Base-by-base conservation (phyloP, 2,113 vertebrate species). In the Synchiropus splendidus region DNA sequence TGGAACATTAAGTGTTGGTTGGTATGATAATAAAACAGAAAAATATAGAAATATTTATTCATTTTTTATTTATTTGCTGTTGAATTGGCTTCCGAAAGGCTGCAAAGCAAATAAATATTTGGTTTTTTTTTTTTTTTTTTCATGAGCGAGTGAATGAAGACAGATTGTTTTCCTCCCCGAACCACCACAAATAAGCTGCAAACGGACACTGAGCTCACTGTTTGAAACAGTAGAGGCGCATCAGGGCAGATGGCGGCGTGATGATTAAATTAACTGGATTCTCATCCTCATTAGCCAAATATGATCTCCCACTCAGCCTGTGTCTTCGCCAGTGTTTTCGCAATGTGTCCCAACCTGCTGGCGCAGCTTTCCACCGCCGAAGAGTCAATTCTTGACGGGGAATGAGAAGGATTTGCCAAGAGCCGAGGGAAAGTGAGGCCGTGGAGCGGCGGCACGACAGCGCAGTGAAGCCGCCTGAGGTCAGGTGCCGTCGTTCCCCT, bases 331-430 rank as follows among this genome's bases (percentile, higher is more conserved):
- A 36, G 47, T 38, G 18, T 33, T 55, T 46, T 56, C 8, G 46
- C 64, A 65, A 82, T 78, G 36, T 72, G 59, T 61, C 64, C 52
- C 43, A 48, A 69, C 58, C 58, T 79, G 71, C 45, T 58, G 18
- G 47, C 35, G 48, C 57, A 43, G 53, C 55, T 64, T 61, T 40
- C 36, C 38, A 27, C 12, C 16, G 32, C 12, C 31, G 15, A 57
- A 47, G 42, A 10, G 17, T 21, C 18, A 12, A 42, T 58, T 48
- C 36, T 57, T 53, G 65, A 64, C 46, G 60, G 54, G 13, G 18
- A 42, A 38, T 42, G 17, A 36, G 12, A n/a, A n/a, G 10, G 1
- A 6, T 31, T 12, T 56, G 45, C 48, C 54, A 63, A 36, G 12
- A 18, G 39, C 36, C 33, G 32, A 56, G 44, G 53, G 60, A 50